Evolutionary conservation across 2,113 vertebrate species (phyloP), one percentile per base, ranked within the genome.

Genomic region (Datnioides undecimradiatus): DNA sequence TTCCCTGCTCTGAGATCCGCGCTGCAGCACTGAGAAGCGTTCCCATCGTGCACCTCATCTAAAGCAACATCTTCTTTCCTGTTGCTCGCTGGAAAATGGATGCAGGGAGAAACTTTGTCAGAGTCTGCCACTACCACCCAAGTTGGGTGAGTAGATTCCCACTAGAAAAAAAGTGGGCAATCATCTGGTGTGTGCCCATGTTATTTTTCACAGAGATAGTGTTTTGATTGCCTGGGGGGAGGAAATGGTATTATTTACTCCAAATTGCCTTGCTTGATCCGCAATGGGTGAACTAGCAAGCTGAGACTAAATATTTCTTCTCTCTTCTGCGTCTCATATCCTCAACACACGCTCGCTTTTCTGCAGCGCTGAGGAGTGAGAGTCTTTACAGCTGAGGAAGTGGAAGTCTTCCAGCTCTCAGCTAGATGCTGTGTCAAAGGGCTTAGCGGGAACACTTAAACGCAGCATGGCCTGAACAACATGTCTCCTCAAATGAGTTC

Each of bases 201-300:
- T 88, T 89, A 92, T 92, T 87, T 85, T 91, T 93, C 90, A 91
- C 84, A 81, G 73, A 93, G 89, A 93, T 93, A 83, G 90, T 89
- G 86, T 92, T 95, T 88, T 93, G 90, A 94, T 95, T 90, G 85
- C 90, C 89, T 81, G 76, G 68, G 82, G 90, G 64, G 83, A 81
- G 84, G 90, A 90, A 93, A 93, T 91, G 41, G 87, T 88, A 88
- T 91, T 90, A 88, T 92, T 94, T 94, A 88, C 87, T 80, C 45
- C 67, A 73, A 93, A 87, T 84, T 86, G 86, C 83, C 52, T 75
- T 23, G 63, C 82, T 86, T 79, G 71, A 88, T 83, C 80, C 79
- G 52, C 88, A 87, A 77, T 87, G 87, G 79, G 66, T 51, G 74
- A 90, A 87, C 55, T 29, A 70, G 85, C 79, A 88, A 82, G 84